Evolutionary conservation across 1,140 invertebrate species (phyloP).

Genomic region (Grapholita molesta): DNA sequence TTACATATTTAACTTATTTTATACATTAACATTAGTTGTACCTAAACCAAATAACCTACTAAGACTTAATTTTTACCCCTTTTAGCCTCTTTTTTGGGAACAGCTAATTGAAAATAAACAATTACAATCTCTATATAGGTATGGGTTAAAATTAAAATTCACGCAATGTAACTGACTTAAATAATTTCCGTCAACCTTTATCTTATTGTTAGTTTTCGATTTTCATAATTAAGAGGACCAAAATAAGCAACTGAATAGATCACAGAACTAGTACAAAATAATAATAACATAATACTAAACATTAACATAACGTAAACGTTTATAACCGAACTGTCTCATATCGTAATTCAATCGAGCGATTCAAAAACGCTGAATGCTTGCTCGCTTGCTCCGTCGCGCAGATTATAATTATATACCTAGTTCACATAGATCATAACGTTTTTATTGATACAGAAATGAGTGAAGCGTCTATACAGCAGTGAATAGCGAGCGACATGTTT

Average conservation of each 20-base stretch:
- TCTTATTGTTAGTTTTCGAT: background rate
- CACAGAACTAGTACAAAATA: too few relatives aligned
- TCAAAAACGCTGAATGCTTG: slow-evolving; percentile 10
- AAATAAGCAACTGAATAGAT: background rate
- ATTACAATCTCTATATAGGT: too few relatives aligned
- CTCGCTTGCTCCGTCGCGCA: slow-evolving; percentile 35
- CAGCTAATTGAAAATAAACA: too few relatives aligned
- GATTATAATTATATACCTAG: slow-evolving; percentile 31
- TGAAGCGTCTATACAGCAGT: slow-evolving; percentile 53
- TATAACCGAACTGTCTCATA: background rate
- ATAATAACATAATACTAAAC: background rate
- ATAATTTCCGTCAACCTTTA: background rate
- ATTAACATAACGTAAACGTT: background rate
- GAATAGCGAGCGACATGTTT: slow-evolving; percentile 73
- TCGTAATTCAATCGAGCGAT: slow-evolving; percentile 15
- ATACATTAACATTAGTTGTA: too few relatives aligned
- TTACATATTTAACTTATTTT: too few relatives aligned
- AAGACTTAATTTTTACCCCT: too few relatives aligned
- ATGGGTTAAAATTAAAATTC: too few relatives aligned
- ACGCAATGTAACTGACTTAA: too few relatives aligned
- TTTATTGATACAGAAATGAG: slow-evolving; percentile 63
- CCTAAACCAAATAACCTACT: too few relatives aligned
- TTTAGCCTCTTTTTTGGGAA: too few relatives aligned
- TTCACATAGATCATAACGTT: slow-evolving; percentile 59
- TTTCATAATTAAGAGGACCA: background rate